These are phyloP conservation scores for Chaetogeoica ovagalla DNA, from an alignment of 2,888 invertebrate genomes.

Conservation along the genomic window DNA sequence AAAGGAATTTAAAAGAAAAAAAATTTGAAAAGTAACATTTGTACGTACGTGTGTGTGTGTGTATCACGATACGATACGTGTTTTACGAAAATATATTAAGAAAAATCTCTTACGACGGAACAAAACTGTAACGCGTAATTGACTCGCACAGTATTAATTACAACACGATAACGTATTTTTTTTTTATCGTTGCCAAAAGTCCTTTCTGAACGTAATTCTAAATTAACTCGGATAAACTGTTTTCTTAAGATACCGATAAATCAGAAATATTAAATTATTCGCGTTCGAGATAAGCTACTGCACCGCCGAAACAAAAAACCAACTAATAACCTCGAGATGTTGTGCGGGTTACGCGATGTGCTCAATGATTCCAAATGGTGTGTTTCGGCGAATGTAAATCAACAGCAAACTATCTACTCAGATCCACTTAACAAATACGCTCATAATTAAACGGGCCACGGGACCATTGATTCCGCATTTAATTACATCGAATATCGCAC, in stretches of 20 bases:
- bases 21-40: too few relatives aligned
- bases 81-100: too few relatives aligned
- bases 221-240: background rate
- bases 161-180: background rate
- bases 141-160: too few relatives aligned
- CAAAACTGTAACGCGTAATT: too few relatives aligned
- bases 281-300: slow-evolving; percentile 12
- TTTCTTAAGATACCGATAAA: slow-evolving; percentile 5
- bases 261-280: slow-evolving; percentile 28
- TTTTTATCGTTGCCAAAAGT: too few relatives aligned
- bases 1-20: too few relatives aligned
- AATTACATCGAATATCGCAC: too few relatives aligned
- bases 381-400: slow-evolving; percentile 12
- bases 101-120: too few relatives aligned
- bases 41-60: too few relatives aligned
- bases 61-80: too few relatives aligned
- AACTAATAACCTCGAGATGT: slow-evolving; percentile 24
- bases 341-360: background rate
- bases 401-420: background rate
- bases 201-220: background rate
- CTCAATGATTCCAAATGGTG: slow-evolving; percentile 16
- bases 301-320: slow-evolving; percentile 19
- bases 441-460: background rate
- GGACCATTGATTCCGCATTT: background rate
- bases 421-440: slow-evolving; percentile 10